Base-by-base conservation (phyloP, 2,888 invertebrate species). In the Caenorhabditis auriculariae region DNA sequence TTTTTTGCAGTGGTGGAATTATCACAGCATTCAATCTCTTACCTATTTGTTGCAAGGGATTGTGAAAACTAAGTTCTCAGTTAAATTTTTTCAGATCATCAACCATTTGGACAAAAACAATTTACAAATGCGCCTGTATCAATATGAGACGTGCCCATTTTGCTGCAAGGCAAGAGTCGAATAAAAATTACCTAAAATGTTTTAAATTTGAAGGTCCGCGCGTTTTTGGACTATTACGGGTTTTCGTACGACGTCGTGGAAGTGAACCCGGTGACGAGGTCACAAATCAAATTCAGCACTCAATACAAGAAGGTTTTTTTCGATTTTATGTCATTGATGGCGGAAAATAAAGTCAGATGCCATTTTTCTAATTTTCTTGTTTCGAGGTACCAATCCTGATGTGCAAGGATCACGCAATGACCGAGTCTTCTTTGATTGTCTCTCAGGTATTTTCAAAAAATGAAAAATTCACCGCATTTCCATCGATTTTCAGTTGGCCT, bases 181-280 rank as follows among this genome's bases (percentile, higher is more conserved):
- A 38, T 17, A 17, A 26, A 35, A 5, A n/a, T 37, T 23, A 3
- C 0, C 23, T 26, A 24, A 7, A 41, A 19, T 48, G 3, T 27
- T 41, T 38, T 26, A 35, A 32, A 46, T 23, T 29, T 44, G n/a
- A 32, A 69, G 68, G 82, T 85, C 6, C 86, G 94, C 58, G 89
- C 91, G 0, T 91, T 89, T 82, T 85, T 98, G 12, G 95, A 98
- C 83, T 92, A 89, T 75, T 88, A 89, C 82, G 94, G 95, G 1
- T 87, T 96, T 54, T 90, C 91, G 0, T 98, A 98, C 82, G 90
- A 96, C 74, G 87, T 98, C 6, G 90, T 98, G 3, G 96, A 98
- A 85, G 96, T 98, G 0, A 93, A 98, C 83, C 94, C 96, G 9
- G 92, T 98, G 0, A 86, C 93, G 0, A 87, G 92, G 21, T 89